Base-by-base conservation (phyloP, 2,113 vertebrate species). In the Amazona vittata region DNA sequence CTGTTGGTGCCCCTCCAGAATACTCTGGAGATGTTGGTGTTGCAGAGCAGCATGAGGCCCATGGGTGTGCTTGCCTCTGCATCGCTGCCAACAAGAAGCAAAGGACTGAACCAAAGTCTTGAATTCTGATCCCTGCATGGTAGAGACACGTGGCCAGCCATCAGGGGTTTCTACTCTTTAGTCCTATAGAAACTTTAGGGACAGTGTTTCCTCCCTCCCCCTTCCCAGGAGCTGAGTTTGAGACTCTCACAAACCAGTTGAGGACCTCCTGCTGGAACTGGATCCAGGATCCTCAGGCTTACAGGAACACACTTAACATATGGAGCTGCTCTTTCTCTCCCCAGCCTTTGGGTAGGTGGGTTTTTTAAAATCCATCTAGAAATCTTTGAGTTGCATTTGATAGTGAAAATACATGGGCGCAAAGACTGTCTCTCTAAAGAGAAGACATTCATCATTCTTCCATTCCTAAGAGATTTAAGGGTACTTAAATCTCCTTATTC, bases 301-400 rank as follows among this genome's bases (percentile, higher is more conserved):
- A 95, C 92, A 90, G 86, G 94, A 97, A 70, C 89, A 86, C 91
- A 90, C 94, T 97, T 97, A 96, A 97, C 97, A 95, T 78, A 73
- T 96, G 91, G 94, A 90, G 87, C 97, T 91, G 94, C 93, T 97
- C 65, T 35, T 92, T 97, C 93, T 92, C 94, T 96, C 97, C 97
- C 95, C 96, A 96, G 91, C 97, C 97, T 97, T 97, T 97, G 97
- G 97, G 97, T 97, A 97, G 97, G 97, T 97, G 97, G 97, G 97
- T 96, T 97, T 97, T 97, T 97, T 97, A 96, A 97, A 96, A 97
- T 97, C 97, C 97, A 97, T 97, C 97, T 96, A 92, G 91, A 96
- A 96, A 97, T 97, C 96, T 96, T 93, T 95, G 81, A 95, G 95
- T 95, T 87, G 94, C 80, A 5, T 89, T 90, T 96, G 86, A 12